Percentiles rank a stretch among this genome's conserved stretches.
Evolutionary conservation across 2,888 invertebrate species (phyloP).

Genomic region (Callinectes sapidus): DNA sequence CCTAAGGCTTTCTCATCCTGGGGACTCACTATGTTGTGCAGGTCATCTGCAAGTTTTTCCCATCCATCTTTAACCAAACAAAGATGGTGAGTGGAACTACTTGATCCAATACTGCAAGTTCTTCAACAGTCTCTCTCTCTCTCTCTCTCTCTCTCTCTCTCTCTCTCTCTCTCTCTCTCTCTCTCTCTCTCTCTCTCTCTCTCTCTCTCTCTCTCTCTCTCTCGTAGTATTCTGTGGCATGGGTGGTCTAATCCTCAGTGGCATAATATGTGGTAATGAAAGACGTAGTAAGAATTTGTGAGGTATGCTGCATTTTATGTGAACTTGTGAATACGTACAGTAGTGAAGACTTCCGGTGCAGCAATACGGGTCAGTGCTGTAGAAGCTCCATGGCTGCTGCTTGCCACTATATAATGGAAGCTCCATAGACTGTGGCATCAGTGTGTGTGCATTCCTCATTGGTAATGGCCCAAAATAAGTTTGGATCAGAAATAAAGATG

Average conservation of each 20-base stretch:
- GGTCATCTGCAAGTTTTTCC: not conserved
- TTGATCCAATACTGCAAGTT: not conserved
- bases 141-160: no score
- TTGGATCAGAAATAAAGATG: not conserved
- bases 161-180: no score
- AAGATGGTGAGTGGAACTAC: not conserved
- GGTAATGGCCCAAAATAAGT: not conserved
- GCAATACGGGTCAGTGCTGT: not conserved
- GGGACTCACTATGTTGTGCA: not conserved
- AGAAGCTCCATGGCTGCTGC: not conserved
- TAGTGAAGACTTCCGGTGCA: not conserved
- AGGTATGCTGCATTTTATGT: not conserved
- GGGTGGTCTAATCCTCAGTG: not conserved
- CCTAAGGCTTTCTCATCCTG: not conserved
- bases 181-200: no score
- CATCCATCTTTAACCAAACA: not conserved
- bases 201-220: no score
- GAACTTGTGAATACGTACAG: not conserved
- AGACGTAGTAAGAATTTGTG: not conserved
- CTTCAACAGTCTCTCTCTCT: no score
- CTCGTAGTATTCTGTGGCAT: no score
- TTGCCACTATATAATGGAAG: not conserved
- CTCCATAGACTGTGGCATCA: not conserved
- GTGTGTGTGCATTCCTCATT: not conserved
- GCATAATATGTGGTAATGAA: not conserved